Evolutionary conservation across 2,888 invertebrate genomes (phyloP).

Genomic region (Orchesella flavescens): DNA sequence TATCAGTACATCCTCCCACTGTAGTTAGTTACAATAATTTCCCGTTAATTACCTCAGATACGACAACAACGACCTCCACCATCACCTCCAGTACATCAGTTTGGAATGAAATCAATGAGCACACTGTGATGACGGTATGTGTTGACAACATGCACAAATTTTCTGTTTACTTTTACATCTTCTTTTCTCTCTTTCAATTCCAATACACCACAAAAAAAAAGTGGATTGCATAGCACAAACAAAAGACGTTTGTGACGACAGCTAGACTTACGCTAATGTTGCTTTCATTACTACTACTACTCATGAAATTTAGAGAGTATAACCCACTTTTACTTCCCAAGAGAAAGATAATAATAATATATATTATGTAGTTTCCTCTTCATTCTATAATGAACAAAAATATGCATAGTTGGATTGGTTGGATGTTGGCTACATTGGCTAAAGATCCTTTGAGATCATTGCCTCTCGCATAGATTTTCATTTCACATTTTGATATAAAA

Average conservation of each 20-base stretch:
- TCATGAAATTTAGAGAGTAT: background rate
- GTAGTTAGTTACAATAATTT: constrained; percentile 46
- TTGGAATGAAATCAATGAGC: constrained; percentile 67
- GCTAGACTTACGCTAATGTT: no score
- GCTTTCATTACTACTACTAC: no score
- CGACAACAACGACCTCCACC: constrained; percentile 45
- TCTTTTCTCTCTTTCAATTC: constrained; percentile 15
- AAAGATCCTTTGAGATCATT: no score
- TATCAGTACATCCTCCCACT: constrained; percentile 23
- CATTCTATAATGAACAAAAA: no score
- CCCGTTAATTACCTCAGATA: constrained; percentile 38
- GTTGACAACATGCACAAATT: constrained; percentile 30
- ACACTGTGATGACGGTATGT: constrained; percentile 67
- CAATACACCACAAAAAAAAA: background rate
- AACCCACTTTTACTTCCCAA: background rate
- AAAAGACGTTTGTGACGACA: no score
- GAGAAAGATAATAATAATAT: no score
- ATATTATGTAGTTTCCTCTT: no score
- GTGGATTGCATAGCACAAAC: no score
- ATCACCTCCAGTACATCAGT: constrained; percentile 59
- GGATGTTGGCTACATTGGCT: no score
- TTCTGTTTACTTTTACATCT: constrained; percentile 2
- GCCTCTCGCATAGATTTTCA: no score
- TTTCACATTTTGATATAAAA: no score
- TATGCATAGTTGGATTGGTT: no score